Conservation (phyloP, 2,113 vertebrate genomes). For the Eleginops maclovinus region DNA sequence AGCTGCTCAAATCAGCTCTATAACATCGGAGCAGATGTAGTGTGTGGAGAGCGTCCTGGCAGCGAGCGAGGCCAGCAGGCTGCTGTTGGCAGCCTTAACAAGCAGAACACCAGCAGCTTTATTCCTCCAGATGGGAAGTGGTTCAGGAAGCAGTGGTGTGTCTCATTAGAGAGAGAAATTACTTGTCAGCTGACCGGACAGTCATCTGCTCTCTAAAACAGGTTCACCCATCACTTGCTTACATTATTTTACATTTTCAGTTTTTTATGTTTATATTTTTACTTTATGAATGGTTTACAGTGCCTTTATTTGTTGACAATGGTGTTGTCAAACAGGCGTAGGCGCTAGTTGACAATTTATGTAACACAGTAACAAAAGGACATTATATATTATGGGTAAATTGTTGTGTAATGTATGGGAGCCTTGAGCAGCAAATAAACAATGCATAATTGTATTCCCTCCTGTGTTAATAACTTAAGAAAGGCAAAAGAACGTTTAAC, state of each 20-base stretch:
- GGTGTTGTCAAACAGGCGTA: not conserved
- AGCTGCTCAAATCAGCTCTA: not conserved
- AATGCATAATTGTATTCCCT: too few relatives aligned
- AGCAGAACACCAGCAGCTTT: conserved; percentile 42
- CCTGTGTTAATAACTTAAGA: too few relatives aligned
- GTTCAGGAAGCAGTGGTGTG: conserved; percentile 44
- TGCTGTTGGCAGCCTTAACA: conserved; percentile 10
- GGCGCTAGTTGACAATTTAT: not conserved
- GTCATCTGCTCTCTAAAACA: conserved; percentile 17
- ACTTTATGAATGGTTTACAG: not conserved
- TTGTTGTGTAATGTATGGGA: not conserved
- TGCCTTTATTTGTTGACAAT: not conserved
- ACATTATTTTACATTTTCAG: not conserved
- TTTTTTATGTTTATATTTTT: not conserved
- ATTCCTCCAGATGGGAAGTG: conserved; percentile 26
- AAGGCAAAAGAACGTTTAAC: too few relatives aligned
- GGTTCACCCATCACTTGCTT: not conserved
- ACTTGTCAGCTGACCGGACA: conserved; percentile 34
- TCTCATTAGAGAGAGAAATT: conserved; percentile 47
- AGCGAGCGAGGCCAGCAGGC: not conserved
- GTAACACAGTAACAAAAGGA: not conserved
- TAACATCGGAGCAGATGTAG: not conserved
- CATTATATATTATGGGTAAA: not conserved
- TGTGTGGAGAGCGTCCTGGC: not conserved
- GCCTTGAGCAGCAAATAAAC: too few relatives aligned